phyloP scores from a whole-genome alignment of 2,888 invertebrate species.

The Lissocephala sabroskyi region DNA sequence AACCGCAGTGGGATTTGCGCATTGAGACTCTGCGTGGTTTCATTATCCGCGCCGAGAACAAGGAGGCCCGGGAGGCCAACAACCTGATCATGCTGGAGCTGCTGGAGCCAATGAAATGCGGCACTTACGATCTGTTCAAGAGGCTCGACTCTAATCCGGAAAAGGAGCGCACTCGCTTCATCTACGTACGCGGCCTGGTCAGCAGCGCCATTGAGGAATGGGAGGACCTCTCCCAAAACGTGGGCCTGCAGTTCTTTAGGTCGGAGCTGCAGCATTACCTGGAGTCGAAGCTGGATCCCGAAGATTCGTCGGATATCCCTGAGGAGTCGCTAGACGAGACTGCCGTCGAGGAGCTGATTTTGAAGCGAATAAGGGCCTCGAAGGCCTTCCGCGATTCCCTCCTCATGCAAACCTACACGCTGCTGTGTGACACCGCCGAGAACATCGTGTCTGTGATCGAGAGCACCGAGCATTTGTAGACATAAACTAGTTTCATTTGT shows the following conservation, averaged over 20 bases:
- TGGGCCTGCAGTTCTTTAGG: conserved; percentile 47
- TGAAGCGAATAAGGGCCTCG: conserved; percentile 25
- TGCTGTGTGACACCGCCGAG: conserved; percentile 56
- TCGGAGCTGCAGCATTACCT: conserved; percentile 31
- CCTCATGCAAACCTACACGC: conserved; percentile 61
- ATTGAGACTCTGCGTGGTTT: conserved; percentile 21
- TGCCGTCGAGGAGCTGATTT: conserved; percentile 16
- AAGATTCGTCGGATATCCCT: conserved; percentile 14
- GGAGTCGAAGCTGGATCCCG: neutral
- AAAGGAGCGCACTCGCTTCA: conserved; percentile 34
- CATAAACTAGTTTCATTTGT: too few relatives aligned
- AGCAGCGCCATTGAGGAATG: conserved; percentile 51
- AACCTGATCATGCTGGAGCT: conserved; percentile 23
- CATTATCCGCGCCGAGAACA: conserved; percentile 19
- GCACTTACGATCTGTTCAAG: conserved; percentile 17
- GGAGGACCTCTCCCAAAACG: conserved; percentile 31
- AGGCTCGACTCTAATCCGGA: conserved; percentile 23
- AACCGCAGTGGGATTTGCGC: conserved; percentile 36
- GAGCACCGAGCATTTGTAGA: conserved; percentile 32
- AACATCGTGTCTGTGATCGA: conserved; percentile 64
- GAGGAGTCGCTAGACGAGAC: too few relatives aligned
- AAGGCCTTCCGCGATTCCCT: conserved; percentile 56
- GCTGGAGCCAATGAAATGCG: conserved; percentile 29
- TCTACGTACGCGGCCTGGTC: conserved; percentile 55
- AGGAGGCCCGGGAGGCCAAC: conserved; percentile 17